A percentile compares a stretch with the other conserved stretches of the same genome.
phyloP scores from a whole-genome alignment of 2,113 vertebrate species.

The Lipotes vexillifer region DNA sequence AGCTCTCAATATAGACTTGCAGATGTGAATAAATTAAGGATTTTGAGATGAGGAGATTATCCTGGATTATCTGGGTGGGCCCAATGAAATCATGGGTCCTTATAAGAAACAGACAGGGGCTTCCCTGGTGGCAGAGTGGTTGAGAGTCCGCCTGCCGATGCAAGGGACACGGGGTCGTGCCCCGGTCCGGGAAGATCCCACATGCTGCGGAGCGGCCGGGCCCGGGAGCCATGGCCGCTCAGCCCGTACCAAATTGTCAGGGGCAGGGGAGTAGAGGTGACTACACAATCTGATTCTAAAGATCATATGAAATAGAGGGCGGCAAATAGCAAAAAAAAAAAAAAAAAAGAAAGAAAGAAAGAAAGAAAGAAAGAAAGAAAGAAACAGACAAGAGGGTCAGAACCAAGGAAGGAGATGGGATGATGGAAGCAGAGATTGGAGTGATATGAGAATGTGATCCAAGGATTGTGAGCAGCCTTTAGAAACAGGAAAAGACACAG shows the following conservation, averaged over 20 bases:
- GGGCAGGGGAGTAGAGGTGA: no score
- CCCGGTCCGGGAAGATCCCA: no score
- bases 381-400: background rate
- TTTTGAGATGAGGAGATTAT: background rate
- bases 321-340: no score
- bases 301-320: no score
- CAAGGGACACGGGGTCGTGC: no score
- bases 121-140: no score
- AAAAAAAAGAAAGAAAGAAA: background rate
- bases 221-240: no score
- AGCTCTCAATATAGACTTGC: background rate
- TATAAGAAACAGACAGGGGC: background rate
- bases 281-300: no score
- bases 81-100: background rate
- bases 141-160: no score
- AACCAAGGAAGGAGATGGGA: background rate
- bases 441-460: rapidly evolving
- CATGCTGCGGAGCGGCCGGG: no score
- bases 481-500: background rate
- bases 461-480: no score
- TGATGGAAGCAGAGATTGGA: background rate
- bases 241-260: no score
- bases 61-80: background rate
- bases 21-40: background rate
- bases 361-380: background rate